These are phyloP conservation scores for Muntiacus reevesi DNA, from an alignment of 2,113 vertebrate species.

Conservation along the genomic window DNA sequence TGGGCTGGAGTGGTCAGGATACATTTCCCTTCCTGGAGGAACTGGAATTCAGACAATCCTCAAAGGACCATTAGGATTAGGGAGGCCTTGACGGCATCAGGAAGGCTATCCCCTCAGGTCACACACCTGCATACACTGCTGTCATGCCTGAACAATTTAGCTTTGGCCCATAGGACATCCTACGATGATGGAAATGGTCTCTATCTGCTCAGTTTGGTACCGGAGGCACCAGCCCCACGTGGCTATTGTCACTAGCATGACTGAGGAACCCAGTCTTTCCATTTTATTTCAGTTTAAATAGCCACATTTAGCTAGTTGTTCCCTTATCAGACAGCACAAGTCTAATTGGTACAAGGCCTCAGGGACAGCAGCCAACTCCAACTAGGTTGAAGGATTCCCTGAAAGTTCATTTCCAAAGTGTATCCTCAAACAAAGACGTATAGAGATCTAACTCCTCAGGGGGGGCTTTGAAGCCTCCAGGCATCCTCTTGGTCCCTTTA, in stretches of 20 bases:
- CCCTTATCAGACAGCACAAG: neutral
- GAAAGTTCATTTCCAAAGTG: slow-evolving; percentile 9
- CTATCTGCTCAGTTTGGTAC: neutral
- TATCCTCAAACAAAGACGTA: neutral
- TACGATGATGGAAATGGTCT: neutral
- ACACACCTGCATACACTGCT: neutral
- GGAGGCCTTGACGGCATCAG: neutral
- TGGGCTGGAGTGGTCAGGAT: neutral
- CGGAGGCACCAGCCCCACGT: neutral
- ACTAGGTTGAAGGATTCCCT: neutral
- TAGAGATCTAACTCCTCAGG: neutral
- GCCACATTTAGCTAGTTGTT: neutral
- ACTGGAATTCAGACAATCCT: neutral
- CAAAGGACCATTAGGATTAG: neutral
- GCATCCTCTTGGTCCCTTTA: neutral
- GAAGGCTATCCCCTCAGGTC: neutral
- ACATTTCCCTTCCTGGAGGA: neutral
- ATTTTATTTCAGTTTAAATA: slow-evolving; percentile 16
- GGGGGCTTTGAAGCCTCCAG: neutral
- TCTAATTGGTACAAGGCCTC: neutral
- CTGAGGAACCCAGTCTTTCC: neutral
- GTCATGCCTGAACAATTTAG: neutral
- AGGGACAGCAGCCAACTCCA: neutral
- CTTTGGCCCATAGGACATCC: neutral
- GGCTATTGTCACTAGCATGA: neutral